Percentiles rank a stretch among this genome's conserved stretches.
phyloP scores from a whole-genome alignment of 2,888 invertebrate species.

The Ryuthela nishihirai region DNA sequence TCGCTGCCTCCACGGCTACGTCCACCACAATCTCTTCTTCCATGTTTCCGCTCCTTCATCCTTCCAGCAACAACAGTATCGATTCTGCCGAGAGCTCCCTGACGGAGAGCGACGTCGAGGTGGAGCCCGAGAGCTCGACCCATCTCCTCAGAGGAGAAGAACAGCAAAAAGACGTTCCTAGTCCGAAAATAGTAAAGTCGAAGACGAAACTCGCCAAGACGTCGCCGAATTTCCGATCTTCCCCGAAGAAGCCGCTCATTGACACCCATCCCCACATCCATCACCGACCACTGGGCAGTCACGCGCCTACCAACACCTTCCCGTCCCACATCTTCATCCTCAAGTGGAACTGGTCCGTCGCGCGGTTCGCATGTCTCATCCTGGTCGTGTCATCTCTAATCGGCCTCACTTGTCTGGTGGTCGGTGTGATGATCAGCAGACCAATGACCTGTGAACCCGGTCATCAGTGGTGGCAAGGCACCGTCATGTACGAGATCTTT shows the following conservation, averaged over 20 bases:
- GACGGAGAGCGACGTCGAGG: constrained; percentile 18
- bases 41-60: constrained; percentile 10
- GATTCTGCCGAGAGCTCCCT: constrained; percentile 10
- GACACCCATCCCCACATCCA: constrained; percentile 23
- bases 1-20: neutral
- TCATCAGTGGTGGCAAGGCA: constrained; percentile 73
- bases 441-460: neutral
- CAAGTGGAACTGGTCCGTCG: constrained; percentile 11
- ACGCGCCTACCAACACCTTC: constrained; percentile 6
- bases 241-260: constrained; percentile 11
- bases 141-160: constrained; percentile 11
- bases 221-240: constrained; percentile 12
- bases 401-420: constrained; percentile 2
- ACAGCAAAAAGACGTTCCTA: neutral
- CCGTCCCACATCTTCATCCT: neutral
- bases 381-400: neutral
- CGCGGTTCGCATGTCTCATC: constrained; percentile 5
- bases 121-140: constrained; percentile 23
- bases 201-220: constrained; percentile 22
- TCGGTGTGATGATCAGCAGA: constrained; percentile 1
- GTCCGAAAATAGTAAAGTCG: constrained; percentile 8
- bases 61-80: no score
- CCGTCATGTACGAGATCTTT: constrained; percentile 78
- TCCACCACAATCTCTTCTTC: constrained; percentile 4
- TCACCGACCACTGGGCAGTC: constrained; percentile 18